Evolutionary conservation across 2,888 invertebrate genomes (phyloP).

Genomic region (Drosophila incognita): DNA sequence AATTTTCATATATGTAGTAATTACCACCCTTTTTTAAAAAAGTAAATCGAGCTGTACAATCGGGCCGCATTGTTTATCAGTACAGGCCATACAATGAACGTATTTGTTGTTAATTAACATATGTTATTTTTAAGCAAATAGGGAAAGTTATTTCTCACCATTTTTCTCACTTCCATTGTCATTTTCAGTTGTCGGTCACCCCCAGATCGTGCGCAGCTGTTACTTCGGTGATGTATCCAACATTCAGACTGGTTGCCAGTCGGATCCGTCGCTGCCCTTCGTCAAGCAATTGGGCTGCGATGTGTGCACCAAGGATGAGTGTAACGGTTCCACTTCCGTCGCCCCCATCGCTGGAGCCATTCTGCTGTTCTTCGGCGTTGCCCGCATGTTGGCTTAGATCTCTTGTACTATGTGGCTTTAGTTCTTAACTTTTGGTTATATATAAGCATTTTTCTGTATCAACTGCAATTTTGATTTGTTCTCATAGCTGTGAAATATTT

Average conservation of each 20-base stretch:
- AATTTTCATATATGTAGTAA: conserved; percentile 9
- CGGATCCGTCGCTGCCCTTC: conserved; percentile 81
- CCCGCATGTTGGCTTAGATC: conserved; percentile 81
- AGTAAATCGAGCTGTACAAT: conserved; percentile 16
- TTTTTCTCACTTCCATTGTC: conserved; percentile 21
- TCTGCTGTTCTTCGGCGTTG: conserved; percentile 75
- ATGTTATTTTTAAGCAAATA: conserved; percentile 14
- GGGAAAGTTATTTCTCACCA: conserved; percentile 37
- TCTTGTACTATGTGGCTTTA: conserved; percentile 30
- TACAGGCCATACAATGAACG: conserved; percentile 31
- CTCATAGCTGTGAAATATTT: conserved; percentile 39
- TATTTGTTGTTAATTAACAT: neutral
- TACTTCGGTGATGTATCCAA: conserved; percentile 81
- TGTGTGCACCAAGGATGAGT: conserved; percentile 81
- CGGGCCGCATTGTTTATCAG: conserved; percentile 32
- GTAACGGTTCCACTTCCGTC: conserved; percentile 77
- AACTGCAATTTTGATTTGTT: conserved; percentile 24
- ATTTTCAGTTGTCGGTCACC: conserved; percentile 67
- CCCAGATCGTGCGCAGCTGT: conserved; percentile 75
- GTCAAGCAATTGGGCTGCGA: conserved; percentile 81
- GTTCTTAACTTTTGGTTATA: conserved; percentile 43
- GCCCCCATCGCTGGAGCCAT: conserved; percentile 76
- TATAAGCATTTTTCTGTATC: conserved; percentile 29
- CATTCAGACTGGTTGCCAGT: conserved; percentile 77
- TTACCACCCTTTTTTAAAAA: conserved; percentile 1